Conservation (phyloP, 1,140 invertebrate genomes). For the Pseudachorutes palmiensis region DNA sequence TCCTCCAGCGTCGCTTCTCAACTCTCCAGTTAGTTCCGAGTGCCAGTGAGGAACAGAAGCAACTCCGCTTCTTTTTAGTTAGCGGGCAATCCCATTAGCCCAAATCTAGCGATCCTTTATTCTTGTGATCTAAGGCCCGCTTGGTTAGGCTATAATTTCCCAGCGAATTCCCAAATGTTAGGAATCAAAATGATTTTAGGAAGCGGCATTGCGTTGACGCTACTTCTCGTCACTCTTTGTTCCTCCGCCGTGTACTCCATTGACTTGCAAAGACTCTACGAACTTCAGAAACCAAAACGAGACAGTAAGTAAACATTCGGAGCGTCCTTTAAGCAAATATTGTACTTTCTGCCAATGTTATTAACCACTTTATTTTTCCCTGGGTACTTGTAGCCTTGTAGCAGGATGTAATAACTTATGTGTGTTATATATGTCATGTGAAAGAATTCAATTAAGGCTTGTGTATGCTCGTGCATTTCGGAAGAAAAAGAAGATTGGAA, state of each 20-base stretch:
- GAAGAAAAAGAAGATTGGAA: too few species aligned
- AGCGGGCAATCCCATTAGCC: not conserved
- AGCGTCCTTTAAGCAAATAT: too few species aligned
- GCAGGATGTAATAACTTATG: too few species aligned
- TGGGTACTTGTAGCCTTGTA: too few species aligned
- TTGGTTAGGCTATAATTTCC: conserved; percentile 12
- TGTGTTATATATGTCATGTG: too few species aligned
- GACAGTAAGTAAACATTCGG: conserved; percentile 36
- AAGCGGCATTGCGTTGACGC: conserved; percentile 26
- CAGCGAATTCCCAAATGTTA: not conserved
- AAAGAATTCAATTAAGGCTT: too few species aligned
- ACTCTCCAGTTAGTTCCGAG: not conserved
- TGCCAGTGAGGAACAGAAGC: not conserved
- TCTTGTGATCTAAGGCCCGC: not conserved
- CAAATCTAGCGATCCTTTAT: too few species aligned
- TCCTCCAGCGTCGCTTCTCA: not conserved
- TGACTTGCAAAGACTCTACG: conserved; percentile 37
- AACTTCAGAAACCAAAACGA: conserved; percentile 37
- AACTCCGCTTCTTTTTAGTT: not conserved
- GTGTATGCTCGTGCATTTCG: too few species aligned
- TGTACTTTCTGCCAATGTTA: too few species aligned
- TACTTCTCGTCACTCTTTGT: conserved; percentile 36
- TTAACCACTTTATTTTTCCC: too few species aligned
- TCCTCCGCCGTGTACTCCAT: conserved; percentile 38
- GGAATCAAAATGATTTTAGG: conserved; percentile 33